Percentiles rank a stretch among this genome's conserved stretches.
Conservation (phyloP, 2,888 invertebrate species). For the Epinotia bilunana region DNA sequence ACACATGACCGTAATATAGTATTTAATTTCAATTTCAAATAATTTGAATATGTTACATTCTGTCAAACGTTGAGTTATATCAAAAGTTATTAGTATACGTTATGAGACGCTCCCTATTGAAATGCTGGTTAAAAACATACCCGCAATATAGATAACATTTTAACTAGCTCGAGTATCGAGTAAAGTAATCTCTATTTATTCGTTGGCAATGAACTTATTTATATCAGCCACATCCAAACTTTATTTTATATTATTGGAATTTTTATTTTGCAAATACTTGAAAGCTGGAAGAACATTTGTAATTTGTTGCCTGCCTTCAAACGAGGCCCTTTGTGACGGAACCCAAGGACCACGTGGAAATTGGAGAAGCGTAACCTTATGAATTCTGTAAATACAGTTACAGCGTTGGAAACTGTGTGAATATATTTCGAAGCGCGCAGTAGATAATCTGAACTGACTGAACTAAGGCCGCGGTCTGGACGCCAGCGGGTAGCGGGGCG, state of each 20-base stretch:
- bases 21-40: too few relatives aligned
- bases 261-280: slow-evolving; percentile 14
- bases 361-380: not conserved
- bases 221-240: not conserved
- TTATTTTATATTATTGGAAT: slow-evolving; percentile 13
- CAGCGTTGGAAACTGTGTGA: slow-evolving; percentile 5
- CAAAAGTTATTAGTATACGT: too few relatives aligned
- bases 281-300: slow-evolving; percentile 14
- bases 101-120: too few relatives aligned
- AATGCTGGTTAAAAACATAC: too few relatives aligned
- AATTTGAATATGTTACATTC: too few relatives aligned
- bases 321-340: slow-evolving; percentile 19
- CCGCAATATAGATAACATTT: too few relatives aligned
- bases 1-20: too few relatives aligned
- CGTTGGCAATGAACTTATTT: not conserved
- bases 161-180: too few relatives aligned
- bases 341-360: slow-evolving; percentile 17
- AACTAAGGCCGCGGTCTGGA: too few relatives aligned
- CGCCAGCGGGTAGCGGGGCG: too few relatives aligned
- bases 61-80: too few relatives aligned
- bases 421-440: not conserved
- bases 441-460: too few relatives aligned
- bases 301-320: slow-evolving; percentile 29
- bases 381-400: not conserved
- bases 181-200: not conserved